Evolutionary conservation across 2,113 vertebrate genomes (phyloP), one percentile per base, ranked within the genome.

Genomic region (Nyctereutes procyonoides): DNA sequence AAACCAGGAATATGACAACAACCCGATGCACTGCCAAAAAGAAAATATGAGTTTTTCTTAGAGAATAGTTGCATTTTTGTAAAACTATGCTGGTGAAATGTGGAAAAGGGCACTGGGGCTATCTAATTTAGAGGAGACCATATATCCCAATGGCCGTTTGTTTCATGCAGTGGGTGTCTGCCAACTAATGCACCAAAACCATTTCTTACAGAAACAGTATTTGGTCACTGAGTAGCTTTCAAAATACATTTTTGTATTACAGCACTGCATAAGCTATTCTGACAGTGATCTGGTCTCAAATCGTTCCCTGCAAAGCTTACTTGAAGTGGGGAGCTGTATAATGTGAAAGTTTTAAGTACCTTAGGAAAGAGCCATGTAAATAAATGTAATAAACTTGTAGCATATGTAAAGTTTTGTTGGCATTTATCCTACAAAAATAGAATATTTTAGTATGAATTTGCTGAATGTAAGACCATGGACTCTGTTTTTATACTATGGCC

Each of bases 381-480:
- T 99, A 99, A 93, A 97, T 99, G 99, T 99, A 99, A 99, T 96
- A 99, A 99, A 97, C 97, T 98, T 99, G 99, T 99, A 99, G 99
- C 98, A 99, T 99, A 99, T 99, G 99, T 99, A 99, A 99, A 99
- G 99, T 98, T 97, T 99, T 98, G 98, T 99, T 99, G 99, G 99
- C 98, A 86, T 98, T 99, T 99, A 96, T 91, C 99, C 99, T 99
- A 99, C 98, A 95, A 97, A 98, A 99, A 99, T 98, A 99, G 99
- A 99, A 96, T 99, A 99, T 99, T 99, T 99, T 99, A 99, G 99
- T 99, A 99, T 98, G 95, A 99, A 99, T 99, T 99, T 99, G 99
- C 98, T 99, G 99, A 99, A 99, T 99, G 99, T 99, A 99, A 99
- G 98, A 98, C 91, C 96, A 77, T 94, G 74, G 98, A 99, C 99